A percentile compares a stretch with the other conserved stretches of the same genome.
Conservation (phyloP, 2,888 invertebrate species). For the Cabera pusaria region DNA sequence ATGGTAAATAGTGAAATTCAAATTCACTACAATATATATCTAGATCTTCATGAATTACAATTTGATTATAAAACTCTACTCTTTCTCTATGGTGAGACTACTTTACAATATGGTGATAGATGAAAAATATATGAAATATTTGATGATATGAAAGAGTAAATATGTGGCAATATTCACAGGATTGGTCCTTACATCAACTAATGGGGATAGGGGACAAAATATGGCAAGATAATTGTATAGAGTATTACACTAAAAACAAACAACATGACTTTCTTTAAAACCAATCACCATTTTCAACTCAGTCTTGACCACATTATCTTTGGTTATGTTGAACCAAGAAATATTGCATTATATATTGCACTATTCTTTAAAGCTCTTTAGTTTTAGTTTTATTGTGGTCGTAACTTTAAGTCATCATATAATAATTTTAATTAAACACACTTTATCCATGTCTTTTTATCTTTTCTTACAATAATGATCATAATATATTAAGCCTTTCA, state of each 20-base stretch:
- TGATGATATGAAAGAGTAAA: slow-evolving; percentile 63
- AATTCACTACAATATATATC: slow-evolving; percentile 21
- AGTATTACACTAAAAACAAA: background rate
- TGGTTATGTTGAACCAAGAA: slow-evolving; percentile 8
- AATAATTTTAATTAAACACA: too few relatives aligned
- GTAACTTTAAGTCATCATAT: too few relatives aligned
- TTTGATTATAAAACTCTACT: slow-evolving; percentile 50
- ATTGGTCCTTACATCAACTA: slow-evolving; percentile 70
- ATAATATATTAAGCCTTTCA: background rate
- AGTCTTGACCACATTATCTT: slow-evolving; percentile 15
- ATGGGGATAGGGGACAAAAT: slow-evolving; percentile 33
- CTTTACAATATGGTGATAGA: slow-evolving; percentile 32
- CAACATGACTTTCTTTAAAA: background rate
- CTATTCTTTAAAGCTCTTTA: too few relatives aligned
- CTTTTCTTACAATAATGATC: too few relatives aligned
- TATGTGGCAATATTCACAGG: slow-evolving; percentile 55
- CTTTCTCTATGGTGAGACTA: slow-evolving; percentile 41
- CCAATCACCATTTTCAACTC: slow-evolving; percentile 12
- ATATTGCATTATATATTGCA: too few relatives aligned
- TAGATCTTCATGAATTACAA: slow-evolving; percentile 21
- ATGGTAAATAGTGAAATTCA: slow-evolving; percentile 1
- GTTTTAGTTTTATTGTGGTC: too few relatives aligned
- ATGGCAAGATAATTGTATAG: background rate
- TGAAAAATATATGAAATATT: slow-evolving; percentile 42
- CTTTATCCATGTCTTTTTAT: too few relatives aligned